These are phyloP conservation scores for Calameuta idolon DNA, from an alignment of 2,888 invertebrate species.

Conservation along the genomic window DNA sequence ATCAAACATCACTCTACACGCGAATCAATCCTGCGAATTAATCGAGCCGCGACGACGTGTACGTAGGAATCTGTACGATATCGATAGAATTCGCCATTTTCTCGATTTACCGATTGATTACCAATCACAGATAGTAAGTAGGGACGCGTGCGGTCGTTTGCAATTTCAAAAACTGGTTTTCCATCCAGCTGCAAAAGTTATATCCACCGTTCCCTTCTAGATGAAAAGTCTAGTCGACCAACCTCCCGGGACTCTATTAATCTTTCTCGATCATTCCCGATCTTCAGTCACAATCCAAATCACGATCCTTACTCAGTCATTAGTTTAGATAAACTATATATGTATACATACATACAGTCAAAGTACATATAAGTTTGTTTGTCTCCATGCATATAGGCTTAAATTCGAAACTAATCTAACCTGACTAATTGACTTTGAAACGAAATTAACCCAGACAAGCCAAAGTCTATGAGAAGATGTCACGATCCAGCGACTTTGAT, in stretches of 20 bases:
- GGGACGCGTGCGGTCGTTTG: neutral
- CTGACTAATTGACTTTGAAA: neutral
- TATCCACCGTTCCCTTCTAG: neutral
- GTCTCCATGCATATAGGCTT: neutral
- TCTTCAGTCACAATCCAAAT: neutral
- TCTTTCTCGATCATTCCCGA: neutral
- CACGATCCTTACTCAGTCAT: no score
- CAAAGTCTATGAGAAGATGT: neutral
- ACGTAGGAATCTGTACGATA: neutral
- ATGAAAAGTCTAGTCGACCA: neutral
- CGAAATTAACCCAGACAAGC: neutral
- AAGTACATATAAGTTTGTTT: neutral
- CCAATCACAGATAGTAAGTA: neutral
- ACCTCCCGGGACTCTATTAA: neutral
- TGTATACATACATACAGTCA: neutral
- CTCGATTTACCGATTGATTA: neutral
- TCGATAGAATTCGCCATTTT: neutral
- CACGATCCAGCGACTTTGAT: neutral
- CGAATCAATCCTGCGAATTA: constrained; percentile 7
- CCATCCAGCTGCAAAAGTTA: neutral
- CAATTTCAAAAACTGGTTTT: neutral
- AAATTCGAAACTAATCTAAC: neutral
- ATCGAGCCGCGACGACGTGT: constrained; percentile 9
- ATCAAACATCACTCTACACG: constrained; percentile 7
- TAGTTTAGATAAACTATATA: no score